Evolutionary conservation across 2,888 invertebrate species (phyloP).

Genomic region (Azorinus chamasolen): DNA sequence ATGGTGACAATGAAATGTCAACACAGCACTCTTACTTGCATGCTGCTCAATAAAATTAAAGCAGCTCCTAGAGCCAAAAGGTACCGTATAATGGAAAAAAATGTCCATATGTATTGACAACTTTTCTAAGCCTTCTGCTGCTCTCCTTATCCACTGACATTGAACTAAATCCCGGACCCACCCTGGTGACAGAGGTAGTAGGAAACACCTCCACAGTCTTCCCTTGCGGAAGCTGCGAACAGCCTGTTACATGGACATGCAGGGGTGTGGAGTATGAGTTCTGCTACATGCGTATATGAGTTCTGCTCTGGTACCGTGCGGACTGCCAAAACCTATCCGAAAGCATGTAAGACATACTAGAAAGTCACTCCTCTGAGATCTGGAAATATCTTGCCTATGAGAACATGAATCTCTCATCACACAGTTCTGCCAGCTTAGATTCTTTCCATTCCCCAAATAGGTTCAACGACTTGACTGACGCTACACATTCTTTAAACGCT

Average conservation of each 20-base stretch:
- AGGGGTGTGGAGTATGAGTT: constrained; percentile 30
- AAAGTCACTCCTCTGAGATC: too few relatives aligned
- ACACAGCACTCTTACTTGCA: not conserved
- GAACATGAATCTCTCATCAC: too few relatives aligned
- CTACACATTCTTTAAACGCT: too few relatives aligned
- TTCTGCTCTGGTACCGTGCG: too few relatives aligned
- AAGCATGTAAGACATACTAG: too few relatives aligned
- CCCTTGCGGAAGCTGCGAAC: constrained; percentile 36
- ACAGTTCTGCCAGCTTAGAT: too few relatives aligned
- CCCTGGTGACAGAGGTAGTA: constrained; percentile 19
- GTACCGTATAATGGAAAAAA: constrained; percentile 7
- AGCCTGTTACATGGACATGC: constrained; percentile 30
- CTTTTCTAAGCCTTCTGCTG: constrained; percentile 11
- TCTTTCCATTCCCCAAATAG: too few relatives aligned
- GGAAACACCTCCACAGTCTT: constrained; percentile 33
- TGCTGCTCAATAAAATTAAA: constrained; percentile 3
- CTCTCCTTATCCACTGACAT: constrained; percentile 1
- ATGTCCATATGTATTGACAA: not conserved
- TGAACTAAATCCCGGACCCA: constrained; percentile 28
- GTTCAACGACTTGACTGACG: too few relatives aligned
- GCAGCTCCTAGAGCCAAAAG: not conserved
- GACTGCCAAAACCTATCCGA: too few relatives aligned
- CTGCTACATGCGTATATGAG: too few relatives aligned
- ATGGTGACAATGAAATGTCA: too few relatives aligned
- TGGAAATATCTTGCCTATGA: too few relatives aligned